Evolutionary conservation across 64 coral and sea anemone genomes (phyloP).

Genomic region (Catalaphyllia jardinei): DNA sequence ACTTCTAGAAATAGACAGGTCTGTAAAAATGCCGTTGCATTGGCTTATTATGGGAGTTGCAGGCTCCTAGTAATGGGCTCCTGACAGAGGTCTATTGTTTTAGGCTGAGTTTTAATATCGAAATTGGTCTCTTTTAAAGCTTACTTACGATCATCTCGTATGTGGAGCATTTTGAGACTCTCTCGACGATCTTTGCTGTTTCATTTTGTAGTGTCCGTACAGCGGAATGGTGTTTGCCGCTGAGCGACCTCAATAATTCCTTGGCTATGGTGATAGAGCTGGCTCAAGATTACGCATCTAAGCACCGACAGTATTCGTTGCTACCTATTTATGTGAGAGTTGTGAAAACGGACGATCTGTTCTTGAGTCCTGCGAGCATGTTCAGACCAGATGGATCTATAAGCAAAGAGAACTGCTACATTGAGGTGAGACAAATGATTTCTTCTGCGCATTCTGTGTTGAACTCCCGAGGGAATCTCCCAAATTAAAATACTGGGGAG

Average conservation of each 20-base stretch:
- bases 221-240: constrained; percentile 58
- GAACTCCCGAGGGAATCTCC: no score
- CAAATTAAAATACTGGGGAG: no score
- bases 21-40: no score
- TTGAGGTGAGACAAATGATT: constrained; percentile 25
- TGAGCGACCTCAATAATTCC: constrained; percentile 8
- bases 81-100: no score
- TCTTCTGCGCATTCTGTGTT: no score
- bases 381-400: constrained; percentile 14
- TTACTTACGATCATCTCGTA: no score
- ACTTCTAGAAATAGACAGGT: no score
- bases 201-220: constrained; percentile 33
- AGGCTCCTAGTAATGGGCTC: no score
- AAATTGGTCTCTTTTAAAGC: no score
- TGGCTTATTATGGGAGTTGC: no score
- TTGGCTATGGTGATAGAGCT: constrained; percentile 34
- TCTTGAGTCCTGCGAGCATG: constrained; percentile 49
- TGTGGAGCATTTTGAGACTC: not conserved
- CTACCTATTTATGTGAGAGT: constrained; percentile 61
- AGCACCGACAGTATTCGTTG: constrained; percentile 39
- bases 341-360: constrained; percentile 46
- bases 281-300: constrained; percentile 26
- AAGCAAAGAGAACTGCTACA: constrained; percentile 51
- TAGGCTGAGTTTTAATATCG: no score
- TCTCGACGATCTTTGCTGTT: not conserved